A percentile compares a stretch with the other conserved stretches of the same genome.
Conservation (phyloP, 2,888 invertebrate genomes). For the Pantelozetes paolii region DNA sequence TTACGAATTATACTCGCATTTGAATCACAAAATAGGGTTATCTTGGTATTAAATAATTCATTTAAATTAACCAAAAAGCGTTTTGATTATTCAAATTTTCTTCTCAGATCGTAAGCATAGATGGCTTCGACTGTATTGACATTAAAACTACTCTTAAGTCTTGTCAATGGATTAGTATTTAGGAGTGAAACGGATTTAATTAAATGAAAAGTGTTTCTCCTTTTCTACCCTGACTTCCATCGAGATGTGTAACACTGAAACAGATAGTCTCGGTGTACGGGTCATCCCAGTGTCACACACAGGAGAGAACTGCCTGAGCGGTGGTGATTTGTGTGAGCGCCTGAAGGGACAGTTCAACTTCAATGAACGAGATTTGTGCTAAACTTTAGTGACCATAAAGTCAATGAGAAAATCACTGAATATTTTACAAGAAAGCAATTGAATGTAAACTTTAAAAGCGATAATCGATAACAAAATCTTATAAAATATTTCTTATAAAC, state of each 20-base stretch:
- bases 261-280: background rate
- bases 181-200: background rate
- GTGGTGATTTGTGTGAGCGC: background rate
- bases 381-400: constrained; percentile 1
- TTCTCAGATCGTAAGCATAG: background rate
- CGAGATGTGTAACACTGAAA: background rate
- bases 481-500: background rate
- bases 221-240: background rate
- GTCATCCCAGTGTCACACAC: constrained; percentile 9
- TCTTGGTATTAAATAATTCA: background rate
- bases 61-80: background rate
- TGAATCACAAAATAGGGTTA: background rate
- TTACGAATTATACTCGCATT: background rate
- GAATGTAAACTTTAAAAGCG: no score
- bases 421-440: no score
- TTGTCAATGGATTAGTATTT: background rate
- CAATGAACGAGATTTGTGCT: constrained; percentile 22
- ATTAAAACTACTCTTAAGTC: no score
- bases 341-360: background rate
- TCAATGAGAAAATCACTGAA: background rate
- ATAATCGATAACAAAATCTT: background rate
- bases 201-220: background rate
- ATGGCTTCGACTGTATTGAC: background rate
- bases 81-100: background rate
- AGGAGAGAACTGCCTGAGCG: background rate